Base-by-base conservation (phyloP, 2,888 invertebrate genomes). In the Polydrusus pterygomalis region DNA sequence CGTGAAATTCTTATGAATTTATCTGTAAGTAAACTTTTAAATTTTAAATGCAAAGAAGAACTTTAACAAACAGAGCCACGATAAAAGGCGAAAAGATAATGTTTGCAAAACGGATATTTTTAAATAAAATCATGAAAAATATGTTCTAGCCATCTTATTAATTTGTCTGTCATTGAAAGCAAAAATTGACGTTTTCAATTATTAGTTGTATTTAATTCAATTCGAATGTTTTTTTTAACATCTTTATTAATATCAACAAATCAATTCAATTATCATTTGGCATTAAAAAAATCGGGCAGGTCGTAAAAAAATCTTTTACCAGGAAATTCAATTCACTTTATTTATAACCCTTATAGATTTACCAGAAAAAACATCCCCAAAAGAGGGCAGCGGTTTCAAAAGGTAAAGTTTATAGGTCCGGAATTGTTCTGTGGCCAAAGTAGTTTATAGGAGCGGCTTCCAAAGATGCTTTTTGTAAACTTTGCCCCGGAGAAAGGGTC, bases 321-420 rank as follows among this genome's bases (percentile, higher is more conserved):
- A 25, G 20, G 17, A 30, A 54, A 58, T 60, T 60, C 38, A 38
- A 17, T 60, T 60, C 30, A 60, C 1, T 60, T 60, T 60, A 60
- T 60, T 60, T 60, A 60, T 38, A 38, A 38, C 38, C 15, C 25
- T 60, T 60, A 60, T 60, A 60, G 17, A 60, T 60, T 38, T 60
- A 38, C 15, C 30, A 38, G 11, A 38, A 60, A 60, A 60, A 60
- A 60, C 58, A 38, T 34, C 34, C 40, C 20, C n/a, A 68, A 68
- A 56, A 40, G 43, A 49, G 54, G 49, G 40, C 51, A 34, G 17
- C 54, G 54, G 20, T 51, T 54, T 54, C 56, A 18, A n/a, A 67
- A 68, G 54, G 68, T 68, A 68, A 56, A 49, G 68, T 68, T 68
- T 68, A 68, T 68, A 68, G 68, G 68, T 30, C 68, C 54, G 13